Evolutionary conservation across 1,140 invertebrate genomes (phyloP).

Genomic region (Lordiphosa stackelbergi): DNA sequence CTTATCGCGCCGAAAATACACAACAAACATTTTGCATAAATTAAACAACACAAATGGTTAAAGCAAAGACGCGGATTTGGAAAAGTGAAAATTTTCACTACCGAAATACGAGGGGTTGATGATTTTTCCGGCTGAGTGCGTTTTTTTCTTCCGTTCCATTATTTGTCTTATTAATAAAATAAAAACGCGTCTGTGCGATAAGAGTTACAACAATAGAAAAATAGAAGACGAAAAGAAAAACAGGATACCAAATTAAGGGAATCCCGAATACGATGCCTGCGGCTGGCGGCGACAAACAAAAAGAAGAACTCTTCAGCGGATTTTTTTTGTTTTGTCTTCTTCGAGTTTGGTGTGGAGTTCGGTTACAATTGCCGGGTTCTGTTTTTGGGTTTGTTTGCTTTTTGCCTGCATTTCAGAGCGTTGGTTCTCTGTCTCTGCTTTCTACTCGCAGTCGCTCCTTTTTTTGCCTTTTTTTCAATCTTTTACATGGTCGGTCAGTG

Average conservation of each 20-base stretch:
- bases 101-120: not conserved
- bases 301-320: slow-evolving; percentile 9
- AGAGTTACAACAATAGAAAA: slow-evolving; percentile 13
- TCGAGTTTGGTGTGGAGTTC: slow-evolving; percentile 15
- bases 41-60: slow-evolving; percentile 8
- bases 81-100: slow-evolving; percentile 9
- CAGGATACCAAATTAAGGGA: slow-evolving; percentile 13
- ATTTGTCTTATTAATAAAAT: slow-evolving; percentile 21
- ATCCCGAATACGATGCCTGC: slow-evolving; percentile 12
- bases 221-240: not conserved
- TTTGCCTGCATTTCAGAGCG: slow-evolving; percentile 15
- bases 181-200: slow-evolving; percentile 3
- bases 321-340: not conserved
- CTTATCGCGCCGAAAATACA: slow-evolving; percentile 8
- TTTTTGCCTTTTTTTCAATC: slow-evolving; percentile 2
- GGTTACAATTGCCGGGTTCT: slow-evolving; percentile 12
- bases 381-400: slow-evolving; percentile 11
- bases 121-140: slow-evolving; percentile 15
- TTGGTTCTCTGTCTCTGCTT: not conserved
- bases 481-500: not conserved
- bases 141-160: slow-evolving; percentile 3
- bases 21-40: slow-evolving; percentile 22
- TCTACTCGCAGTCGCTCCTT: not conserved
- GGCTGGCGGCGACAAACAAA: slow-evolving; percentile 15
- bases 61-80: slow-evolving; percentile 5